These are phyloP conservation scores for Calcarius lapponicus DNA, from an alignment of 2,797 vertebrate species.

Conservation along the genomic window DNA sequence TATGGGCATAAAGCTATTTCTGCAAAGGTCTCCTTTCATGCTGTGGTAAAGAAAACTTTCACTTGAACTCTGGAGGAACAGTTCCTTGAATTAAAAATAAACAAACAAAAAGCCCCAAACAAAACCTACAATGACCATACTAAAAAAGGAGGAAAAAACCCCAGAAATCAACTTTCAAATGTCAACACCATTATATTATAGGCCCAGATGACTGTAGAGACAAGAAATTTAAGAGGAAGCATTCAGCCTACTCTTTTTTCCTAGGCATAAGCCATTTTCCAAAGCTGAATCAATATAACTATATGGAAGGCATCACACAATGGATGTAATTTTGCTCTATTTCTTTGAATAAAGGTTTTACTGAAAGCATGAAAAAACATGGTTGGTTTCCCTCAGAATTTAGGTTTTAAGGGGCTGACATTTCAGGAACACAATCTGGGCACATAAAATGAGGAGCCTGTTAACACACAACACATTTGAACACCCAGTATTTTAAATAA, in stretches of 20 bases:
- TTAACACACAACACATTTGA: background rate
- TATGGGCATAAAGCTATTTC: background rate
- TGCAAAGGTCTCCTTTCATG: background rate
- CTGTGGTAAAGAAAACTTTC: background rate
- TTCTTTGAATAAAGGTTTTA: background rate
- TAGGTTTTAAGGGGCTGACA: background rate
- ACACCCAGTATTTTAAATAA: background rate
- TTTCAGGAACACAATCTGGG: background rate
- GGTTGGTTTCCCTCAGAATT: background rate
- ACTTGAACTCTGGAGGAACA: background rate
- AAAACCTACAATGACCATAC: background rate
- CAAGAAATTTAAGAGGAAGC: background rate
- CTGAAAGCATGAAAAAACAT: background rate
- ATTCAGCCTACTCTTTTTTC: background rate
- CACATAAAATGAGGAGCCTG: background rate
- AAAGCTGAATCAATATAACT: background rate
- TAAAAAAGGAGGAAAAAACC: fast-evolving
- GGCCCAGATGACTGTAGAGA: background rate
- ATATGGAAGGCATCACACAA: background rate
- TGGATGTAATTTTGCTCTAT: background rate
- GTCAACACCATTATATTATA: background rate
- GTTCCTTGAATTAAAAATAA: background rate
- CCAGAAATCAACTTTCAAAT: background rate
- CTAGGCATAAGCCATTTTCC: background rate
- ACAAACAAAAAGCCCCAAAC: background rate